These are phyloP conservation scores for Aradus depressus DNA, from an alignment of 2,888 invertebrate species.

Conservation along the genomic window DNA sequence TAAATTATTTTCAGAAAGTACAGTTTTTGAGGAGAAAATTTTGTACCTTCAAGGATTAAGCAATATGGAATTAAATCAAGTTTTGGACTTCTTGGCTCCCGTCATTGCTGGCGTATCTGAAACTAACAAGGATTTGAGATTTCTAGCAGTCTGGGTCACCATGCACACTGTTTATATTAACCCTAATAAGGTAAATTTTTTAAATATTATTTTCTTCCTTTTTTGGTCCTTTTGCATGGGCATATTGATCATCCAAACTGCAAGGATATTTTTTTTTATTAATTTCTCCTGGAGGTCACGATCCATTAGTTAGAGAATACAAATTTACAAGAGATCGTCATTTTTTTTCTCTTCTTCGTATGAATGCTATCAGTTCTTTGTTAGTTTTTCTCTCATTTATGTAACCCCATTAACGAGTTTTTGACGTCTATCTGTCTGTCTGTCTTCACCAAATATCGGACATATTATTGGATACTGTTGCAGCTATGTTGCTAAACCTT, in stretches of 20 bases:
- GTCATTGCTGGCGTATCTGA: slow-evolving; percentile 37
- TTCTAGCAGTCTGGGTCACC: slow-evolving; percentile 56
- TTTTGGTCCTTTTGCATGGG: too few species aligned
- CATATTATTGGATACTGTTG: too few species aligned
- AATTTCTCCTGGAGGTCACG: background rate
- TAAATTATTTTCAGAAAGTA: slow-evolving; percentile 44
- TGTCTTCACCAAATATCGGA: too few species aligned
- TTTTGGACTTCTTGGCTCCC: slow-evolving; percentile 43
- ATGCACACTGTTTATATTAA: slow-evolving; percentile 39
- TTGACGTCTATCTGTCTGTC: too few species aligned
- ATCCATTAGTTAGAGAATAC: too few species aligned
- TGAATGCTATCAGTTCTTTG: too few species aligned
- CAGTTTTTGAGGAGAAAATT: slow-evolving; percentile 55
- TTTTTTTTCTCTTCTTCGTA: too few species aligned
- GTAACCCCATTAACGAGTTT: too few species aligned
- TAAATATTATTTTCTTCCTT: background rate
- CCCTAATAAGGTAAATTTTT: slow-evolving; percentile 27
- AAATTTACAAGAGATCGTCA: too few species aligned
- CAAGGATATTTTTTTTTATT: background rate
- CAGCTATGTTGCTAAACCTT: too few species aligned
- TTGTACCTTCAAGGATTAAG: slow-evolving; percentile 59
- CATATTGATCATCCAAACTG: too few species aligned
- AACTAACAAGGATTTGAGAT: slow-evolving; percentile 44
- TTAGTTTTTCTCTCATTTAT: too few species aligned
- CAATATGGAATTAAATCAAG: slow-evolving; percentile 49